Base-by-base conservation (phyloP, 2,888 invertebrate genomes). In the Eupeodes latifasciatus region DNA sequence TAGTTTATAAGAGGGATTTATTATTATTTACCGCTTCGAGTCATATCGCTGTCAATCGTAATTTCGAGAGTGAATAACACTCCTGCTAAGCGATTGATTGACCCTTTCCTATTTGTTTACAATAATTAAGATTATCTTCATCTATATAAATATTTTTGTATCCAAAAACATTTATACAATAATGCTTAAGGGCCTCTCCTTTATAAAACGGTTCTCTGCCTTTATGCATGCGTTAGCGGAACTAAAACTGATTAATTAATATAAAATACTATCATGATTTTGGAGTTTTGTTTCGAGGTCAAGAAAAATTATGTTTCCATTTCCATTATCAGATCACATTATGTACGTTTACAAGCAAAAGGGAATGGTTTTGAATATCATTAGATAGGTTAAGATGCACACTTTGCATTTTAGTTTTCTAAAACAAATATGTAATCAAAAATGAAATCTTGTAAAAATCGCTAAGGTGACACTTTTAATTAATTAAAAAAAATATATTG, bases 1-100 rank as follows among this genome's bases (percentile, higher is more conserved):
- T 11, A 4, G 11, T 47, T 10, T 9, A 47, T 47, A 11, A 14
- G 49, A 40, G 49, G 12, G 67, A 34, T 51, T 69, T 11, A 69
- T 55, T 27, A 78, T 53, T 59, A 36, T 47, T 57, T 27, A 82
- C 27, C 67, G 83, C 83, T 84, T 40, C 67, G 36, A 69, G 80
- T 81, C 75, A 81, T 85, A 81, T 85, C 76, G 80, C 85, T 81
- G 85, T 85, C 85, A 85, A 81, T 80, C 81, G 69, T 57, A 53
- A 84, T 62, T 69, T 61, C 19, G 6, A 51, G 81, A 76, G 64
- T 85, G 81, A 85, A 77, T 77, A 49, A 85, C 85, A 40, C 59
- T 61, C 77, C 34, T 72, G 72, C 81, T 55, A 76, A 59, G 62
- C 81, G 16, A 66, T 47, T 47, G 77, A 59, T 72, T 85, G 59